Base-by-base conservation (phyloP, 1,140 invertebrate genomes). In the Drosophila kanapiae region DNA sequence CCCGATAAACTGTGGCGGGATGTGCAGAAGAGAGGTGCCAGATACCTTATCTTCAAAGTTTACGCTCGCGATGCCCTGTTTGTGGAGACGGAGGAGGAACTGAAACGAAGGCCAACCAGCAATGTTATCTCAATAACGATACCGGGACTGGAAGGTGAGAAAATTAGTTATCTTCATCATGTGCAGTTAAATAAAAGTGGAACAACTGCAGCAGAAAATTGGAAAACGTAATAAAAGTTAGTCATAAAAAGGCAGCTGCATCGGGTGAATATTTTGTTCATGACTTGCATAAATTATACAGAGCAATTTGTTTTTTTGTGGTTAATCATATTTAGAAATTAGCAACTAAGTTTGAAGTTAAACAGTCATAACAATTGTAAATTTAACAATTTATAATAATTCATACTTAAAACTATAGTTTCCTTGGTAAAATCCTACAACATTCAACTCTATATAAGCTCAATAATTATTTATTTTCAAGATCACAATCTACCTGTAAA, bases 71-170 rank as follows among this genome's bases (percentile, higher is more conserved):
- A 87, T 45, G 63, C 64, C 2, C 91, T 92, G 5, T 92, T 92
- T 68, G 85, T 92, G 61, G 88, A 92, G 13, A 54, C 71, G 3
- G 18, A 45, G 13, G 10, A 54, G 37, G 29, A 75, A 29, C 62
- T 48, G 3, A 48, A 31, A 9, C 51, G 61, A 18, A 57, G 64
- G 6, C 91, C 85, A 4, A 61, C 65, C 10, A 82, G 82, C 14
- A 80, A 78, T 63, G 86, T 92, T 35, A 58, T 92, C 8, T 92
- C 91, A 2, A 87, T 92, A 59, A 80, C 80, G 6, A 78, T 92
- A 58, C 91, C 91, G 0, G 91, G 78, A n/a, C 58, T 74, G n/a
- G 42, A 67, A 6, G 72, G 91, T 92, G 29, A 84, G 77, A 54
- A 37, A 54, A 54, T 54, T 1, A 54, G 51, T 37, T 54, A 54